Evolutionary conservation across 1,140 invertebrate genomes (phyloP).

Genomic region (Hyles vespertilio): DNA sequence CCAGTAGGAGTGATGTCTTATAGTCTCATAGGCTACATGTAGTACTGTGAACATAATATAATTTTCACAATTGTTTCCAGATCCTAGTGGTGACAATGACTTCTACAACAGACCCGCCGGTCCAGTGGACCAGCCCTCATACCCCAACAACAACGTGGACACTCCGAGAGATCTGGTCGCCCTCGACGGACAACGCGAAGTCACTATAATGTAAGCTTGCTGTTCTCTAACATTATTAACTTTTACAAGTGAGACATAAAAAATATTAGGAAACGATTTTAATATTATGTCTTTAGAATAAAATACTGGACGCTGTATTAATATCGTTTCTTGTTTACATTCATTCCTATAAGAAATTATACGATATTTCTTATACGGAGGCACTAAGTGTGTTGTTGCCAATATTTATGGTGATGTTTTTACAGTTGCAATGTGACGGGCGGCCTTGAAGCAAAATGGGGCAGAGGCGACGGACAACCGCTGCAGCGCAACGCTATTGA

Average conservation of each 20-base stretch:
- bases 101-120: background rate
- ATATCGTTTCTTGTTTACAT: too few relatives aligned
- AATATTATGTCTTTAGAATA: too few relatives aligned
- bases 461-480: slow-evolving; percentile 32
- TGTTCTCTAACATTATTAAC: too few relatives aligned
- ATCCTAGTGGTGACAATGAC: slow-evolving; percentile 32
- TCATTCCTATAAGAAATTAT: too few relatives aligned
- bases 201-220: slow-evolving; percentile 24
- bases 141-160: slow-evolving; percentile 7
- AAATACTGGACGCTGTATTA: too few relatives aligned
- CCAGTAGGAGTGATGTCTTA: too few relatives aligned
- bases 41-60: too few relatives aligned
- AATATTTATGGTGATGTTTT: slow-evolving; percentile 5
- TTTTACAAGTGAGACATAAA: too few relatives aligned
- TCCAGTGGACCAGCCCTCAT: background rate
- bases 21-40: too few relatives aligned
- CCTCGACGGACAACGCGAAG: slow-evolving; percentile 29
- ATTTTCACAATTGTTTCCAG: background rate
- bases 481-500: slow-evolving; percentile 42
- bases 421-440: slow-evolving; percentile 41
- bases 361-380: too few relatives aligned
- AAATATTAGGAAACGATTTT: too few relatives aligned
- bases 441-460: slow-evolving; percentile 42
- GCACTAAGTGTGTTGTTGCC: background rate
- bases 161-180: slow-evolving; percentile 25